These are phyloP conservation scores for Boulengerochromis microlepis DNA, from an alignment of 2,113 vertebrate species.

Conservation along the genomic window DNA sequence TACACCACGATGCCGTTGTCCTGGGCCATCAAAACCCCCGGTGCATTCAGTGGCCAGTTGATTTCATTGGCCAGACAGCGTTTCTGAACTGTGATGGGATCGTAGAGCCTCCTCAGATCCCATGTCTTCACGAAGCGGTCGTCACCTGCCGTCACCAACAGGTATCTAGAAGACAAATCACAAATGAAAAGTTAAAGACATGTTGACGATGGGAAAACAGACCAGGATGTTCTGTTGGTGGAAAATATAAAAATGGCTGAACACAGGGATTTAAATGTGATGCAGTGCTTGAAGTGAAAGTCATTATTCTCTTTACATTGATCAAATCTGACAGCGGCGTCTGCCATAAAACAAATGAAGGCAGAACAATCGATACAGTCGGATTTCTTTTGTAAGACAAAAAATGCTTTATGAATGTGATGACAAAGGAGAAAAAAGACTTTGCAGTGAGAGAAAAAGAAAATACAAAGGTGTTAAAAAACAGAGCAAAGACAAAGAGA, in stretches of 20 bases:
- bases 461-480: neutral
- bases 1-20: slow-evolving; percentile 86
- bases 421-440: neutral
- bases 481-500: neutral
- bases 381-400: neutral
- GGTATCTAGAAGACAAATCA: slow-evolving; percentile 62
- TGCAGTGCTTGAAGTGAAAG: neutral
- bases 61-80: slow-evolving; percentile 85
- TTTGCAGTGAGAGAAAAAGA: neutral
- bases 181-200: neutral
- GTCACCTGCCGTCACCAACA: slow-evolving; percentile 84
- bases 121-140: slow-evolving; percentile 91
- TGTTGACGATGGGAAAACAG: neutral
- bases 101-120: slow-evolving; percentile 79
- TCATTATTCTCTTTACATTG: neutral
- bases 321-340: neutral
- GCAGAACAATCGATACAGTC: neutral
- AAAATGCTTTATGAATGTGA: neutral
- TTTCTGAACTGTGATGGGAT: slow-evolving; percentile 81
- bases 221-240: neutral
- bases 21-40: slow-evolving; percentile 80
- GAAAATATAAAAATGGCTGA: neutral
- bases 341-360: neutral
- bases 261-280: neutral
- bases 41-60: slow-evolving; percentile 83